Base-by-base conservation (phyloP, 2,888 invertebrate genomes). In the Drosophila eohydei region DNA sequence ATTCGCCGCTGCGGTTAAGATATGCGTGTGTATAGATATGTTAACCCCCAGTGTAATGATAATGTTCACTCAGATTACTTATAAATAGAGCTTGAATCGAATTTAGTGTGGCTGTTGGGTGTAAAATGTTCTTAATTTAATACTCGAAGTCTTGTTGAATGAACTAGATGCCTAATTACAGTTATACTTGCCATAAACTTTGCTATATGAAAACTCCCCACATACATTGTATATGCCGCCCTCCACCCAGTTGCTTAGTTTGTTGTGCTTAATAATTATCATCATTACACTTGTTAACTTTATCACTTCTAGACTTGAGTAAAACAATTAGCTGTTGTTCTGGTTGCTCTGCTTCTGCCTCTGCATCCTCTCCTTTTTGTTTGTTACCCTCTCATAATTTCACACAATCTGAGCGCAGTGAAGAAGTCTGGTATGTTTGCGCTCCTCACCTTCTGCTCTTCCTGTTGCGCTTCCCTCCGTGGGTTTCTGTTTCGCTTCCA, bases 401-500 rank as follows among this genome's bases (percentile, higher is more conserved):
- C 65, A 55, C 78, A 74, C 80, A 74, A 64, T 26, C 50, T 65
- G 40, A 41, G 73, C 62, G 61, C 51, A 62, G 46, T 28, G 55
- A 32, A 40, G 30, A 28, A n/a, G 28, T 54, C 32, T 38, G 34
- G n/a, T 51, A 32, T 38, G 28, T 21, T 38, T 38, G 30, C 40
- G 11, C 36, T 21, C 44, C 50, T n/a, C 43, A 16, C 41, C 43
- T 32, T 43, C 32, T 32, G 32, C 56, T 36, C n/a, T 50, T 62
- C 43, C 41, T 26, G 43, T 8, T 21, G 14, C 36, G 16, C 34
- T 21, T 36, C 28, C 2, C 12, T 9, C 38, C 9, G 38, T 57
- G 43, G 36, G 59, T 30, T 40, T 34, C 51, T 66, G 66, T 61
- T 78, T 71, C 41, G 76, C 62, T 81, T 86, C 81, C 86, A 87